Base-by-base conservation (phyloP, 2,113 vertebrate genomes). In the Gracilinanus agilis region DNA sequence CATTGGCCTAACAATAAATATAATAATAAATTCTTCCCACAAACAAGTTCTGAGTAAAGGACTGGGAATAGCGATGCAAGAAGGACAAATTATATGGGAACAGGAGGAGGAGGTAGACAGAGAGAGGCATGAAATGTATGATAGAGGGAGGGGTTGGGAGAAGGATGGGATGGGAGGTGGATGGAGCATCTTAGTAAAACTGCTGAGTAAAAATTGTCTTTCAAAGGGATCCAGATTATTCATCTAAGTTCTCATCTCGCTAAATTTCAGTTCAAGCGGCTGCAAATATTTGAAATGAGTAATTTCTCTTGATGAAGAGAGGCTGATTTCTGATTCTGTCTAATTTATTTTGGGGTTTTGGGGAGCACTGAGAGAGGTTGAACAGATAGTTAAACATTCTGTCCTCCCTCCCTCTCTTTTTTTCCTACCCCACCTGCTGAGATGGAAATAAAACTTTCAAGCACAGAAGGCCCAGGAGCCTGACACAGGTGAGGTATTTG, bases 271-370 rank as follows among this genome's bases (percentile, higher is more conserved):
- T 83, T 90, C 93, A 92, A 55, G 90, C 91, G 94, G 96, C 96
- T 96, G 97, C 96, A 95, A 91, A 97, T 96, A 97, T 96, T 96
- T 95, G 96, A 97, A 97, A 94, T 95, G 97, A 98, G 97, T 93
- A 91, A 96, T 97, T 96, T 96, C 95, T 97, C 94, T 96, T 67
- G 95, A 95, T 96, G 97, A 96, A 97, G 95, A 96, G 96, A 96
- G 94, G 90, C 94, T 97, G 97, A 97, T 97, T 97, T 97, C 89
- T 91, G 96, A 95, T 94, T 93, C 95, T 95, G 97, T 91, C 92
- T 97, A 61, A 93, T 95, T 96, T 93, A 90, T 95, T 90, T 93
- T 1, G 29, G 54, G 96, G 95, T 97, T 97, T 96, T 21, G 90
- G 96, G 96, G 95, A 93, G 95, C 94, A 89, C 96, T 94, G 92